Evolutionary conservation across 1,140 invertebrate genomes (phyloP), one percentile per base, ranked within the genome.

Genomic region (Papilio xuthus): DNA sequence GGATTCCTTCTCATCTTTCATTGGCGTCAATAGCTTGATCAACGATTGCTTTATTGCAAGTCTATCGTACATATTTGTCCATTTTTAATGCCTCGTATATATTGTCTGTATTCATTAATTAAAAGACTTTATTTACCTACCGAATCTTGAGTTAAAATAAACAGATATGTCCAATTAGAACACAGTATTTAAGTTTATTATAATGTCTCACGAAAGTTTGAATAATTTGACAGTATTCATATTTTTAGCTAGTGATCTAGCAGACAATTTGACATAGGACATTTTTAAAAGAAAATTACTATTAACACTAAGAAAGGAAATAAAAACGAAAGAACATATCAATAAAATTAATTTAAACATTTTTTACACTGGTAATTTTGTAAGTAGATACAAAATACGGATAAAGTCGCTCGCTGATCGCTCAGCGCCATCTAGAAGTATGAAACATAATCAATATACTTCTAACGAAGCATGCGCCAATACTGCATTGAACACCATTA

Each of bases 401-500:
- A 67, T 28, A 4, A 67, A 28, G n/a, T n/a, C n/a, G n/a, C n/a
- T n/a, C n/a, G n/a, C n/a, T n/a, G 26, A 67, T 15, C 26, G 26
- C 13, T 15, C 23, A 73, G 42, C 71, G 71, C 71, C 71, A 73
- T 73, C 71, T 73, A 47, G 42, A 15, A 73, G 15, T 23, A 12
- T 47, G 42, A 47, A 72, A 47, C 8, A 4, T 15, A 72, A 72
- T 26, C 41, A 47, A 44, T 26, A 13, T 47, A n/a, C 23, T 41
- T 47, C 44, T 42, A 20, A 47, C 20, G 7, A 72, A 44, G 42
- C 86, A 88, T 88, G 86, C 86, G 86, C 82, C 50, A 26, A 80
- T 79, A 32, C 63, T 18, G n/a, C 0, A 15, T 20, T 60, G 4
- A 18, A 13, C 3, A 28, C 28, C 47, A 53, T 50, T 18, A n/a